A percentile compares a stretch with the other conserved stretches of the same genome.
Conservation (phyloP, 1,140 invertebrate genomes). For the Theocolax elegans region DNA sequence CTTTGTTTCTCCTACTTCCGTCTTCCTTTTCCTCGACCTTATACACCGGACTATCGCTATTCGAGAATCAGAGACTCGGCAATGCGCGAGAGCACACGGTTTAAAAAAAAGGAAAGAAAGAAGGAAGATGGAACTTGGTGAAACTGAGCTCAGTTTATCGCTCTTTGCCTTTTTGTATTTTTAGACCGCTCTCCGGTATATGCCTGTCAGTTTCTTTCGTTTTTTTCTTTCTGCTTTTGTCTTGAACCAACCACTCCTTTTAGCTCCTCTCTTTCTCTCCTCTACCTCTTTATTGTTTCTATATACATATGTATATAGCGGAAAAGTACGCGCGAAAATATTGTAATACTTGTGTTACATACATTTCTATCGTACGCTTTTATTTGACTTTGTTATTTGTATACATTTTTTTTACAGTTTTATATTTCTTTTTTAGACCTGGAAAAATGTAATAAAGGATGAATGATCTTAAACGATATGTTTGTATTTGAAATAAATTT, state of each 20-base stretch:
- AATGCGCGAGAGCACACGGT: not conserved
- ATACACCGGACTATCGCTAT: constrained; percentile 7
- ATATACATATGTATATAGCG: too few species aligned
- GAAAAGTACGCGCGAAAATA: too few species aligned
- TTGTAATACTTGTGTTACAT: too few species aligned
- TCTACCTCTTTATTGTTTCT: not conserved
- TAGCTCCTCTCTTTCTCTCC: not conserved
- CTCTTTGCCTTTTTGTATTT: not conserved
- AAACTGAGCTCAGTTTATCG: constrained; percentile 24
- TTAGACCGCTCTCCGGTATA: not conserved
- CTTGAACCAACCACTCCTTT: not conserved
- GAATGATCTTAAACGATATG: too few species aligned
- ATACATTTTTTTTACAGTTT: too few species aligned
- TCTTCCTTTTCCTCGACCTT: constrained; percentile 11
- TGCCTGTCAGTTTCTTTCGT: constrained; percentile 1
- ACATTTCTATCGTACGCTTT: too few species aligned
- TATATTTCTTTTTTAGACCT: too few species aligned
- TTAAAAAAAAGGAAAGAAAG: not conserved
- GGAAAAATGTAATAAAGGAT: too few species aligned
- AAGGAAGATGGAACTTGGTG: constrained; percentile 2
- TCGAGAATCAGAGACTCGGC: constrained; percentile 21
- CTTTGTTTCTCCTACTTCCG: constrained; percentile 31
- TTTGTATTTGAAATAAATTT: too few species aligned
- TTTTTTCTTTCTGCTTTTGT: not conserved
- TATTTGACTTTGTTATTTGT: too few species aligned